phyloP scores from a whole-genome alignment of 1,140 invertebrate species.

The Chymomyza costata region DNA sequence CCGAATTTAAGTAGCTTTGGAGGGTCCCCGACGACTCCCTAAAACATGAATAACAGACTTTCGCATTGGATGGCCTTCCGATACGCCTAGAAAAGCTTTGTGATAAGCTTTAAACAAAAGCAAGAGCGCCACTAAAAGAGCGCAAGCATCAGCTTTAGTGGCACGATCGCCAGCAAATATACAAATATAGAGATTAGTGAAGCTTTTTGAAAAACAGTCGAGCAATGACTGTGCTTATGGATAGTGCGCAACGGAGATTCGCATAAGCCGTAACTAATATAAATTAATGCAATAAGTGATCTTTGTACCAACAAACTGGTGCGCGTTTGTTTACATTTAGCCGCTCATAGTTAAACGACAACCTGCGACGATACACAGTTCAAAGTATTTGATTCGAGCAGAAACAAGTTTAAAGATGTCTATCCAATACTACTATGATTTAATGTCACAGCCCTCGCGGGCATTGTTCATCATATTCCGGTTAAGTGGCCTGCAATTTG shows the following conservation, averaged over 20 bases:
- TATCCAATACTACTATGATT: slow-evolving; percentile 83
- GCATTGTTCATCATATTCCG: slow-evolving; percentile 85
- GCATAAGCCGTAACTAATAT: too few relatives aligned
- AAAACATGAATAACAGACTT: too few relatives aligned
- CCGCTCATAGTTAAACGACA: slow-evolving; percentile 20
- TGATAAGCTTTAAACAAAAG: too few relatives aligned
- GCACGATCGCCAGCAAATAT: too few relatives aligned
- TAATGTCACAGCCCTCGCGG: slow-evolving; percentile 86
- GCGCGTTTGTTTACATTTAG: neutral
- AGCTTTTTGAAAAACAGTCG: slow-evolving; percentile 16
- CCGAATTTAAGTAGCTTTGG: too few relatives aligned
- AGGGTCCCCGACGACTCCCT: too few relatives aligned
- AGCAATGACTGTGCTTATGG: slow-evolving; percentile 4
- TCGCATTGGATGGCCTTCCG: too few relatives aligned
- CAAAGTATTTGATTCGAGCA: too few relatives aligned
- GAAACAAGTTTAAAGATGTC: slow-evolving; percentile 38
- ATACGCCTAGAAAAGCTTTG: too few relatives aligned
- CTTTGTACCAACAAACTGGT: slow-evolving; percentile 37
- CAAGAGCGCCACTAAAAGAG: too few relatives aligned
- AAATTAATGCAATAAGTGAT: too few relatives aligned
- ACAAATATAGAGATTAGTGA: slow-evolving; percentile 6
- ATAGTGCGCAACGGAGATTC: slow-evolving; percentile 6
- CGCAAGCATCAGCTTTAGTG: too few relatives aligned
- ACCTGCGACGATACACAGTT: slow-evolving; percentile 19
- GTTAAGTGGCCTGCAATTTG: slow-evolving; percentile 80